Evolutionary conservation across 2,888 invertebrate genomes (phyloP), one percentile per base, ranked within the genome.

Genomic region (Drosophila stalkeri): DNA sequence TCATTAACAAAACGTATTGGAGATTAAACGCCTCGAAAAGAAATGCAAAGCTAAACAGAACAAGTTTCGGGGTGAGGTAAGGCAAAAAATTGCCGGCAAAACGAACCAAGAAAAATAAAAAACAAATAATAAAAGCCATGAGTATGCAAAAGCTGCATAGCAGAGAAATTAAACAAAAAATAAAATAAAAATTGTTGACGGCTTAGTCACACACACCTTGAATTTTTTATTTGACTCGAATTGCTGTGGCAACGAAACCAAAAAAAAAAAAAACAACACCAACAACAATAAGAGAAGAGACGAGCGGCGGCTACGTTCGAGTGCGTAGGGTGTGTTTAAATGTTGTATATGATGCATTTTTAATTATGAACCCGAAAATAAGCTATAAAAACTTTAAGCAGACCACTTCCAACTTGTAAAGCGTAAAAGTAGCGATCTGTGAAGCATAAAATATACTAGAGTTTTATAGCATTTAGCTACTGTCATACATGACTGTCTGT

Each of bases 161-260:
- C 64, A 65, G 52, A 65, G 68, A 76, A 86, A 86, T 70, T 59
- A 46, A 70, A 72, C 54, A 81, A 41, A 76, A 90, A 35, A 72
- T 51, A 81, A 41, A 76, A 90, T 20, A 69, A 69, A 87, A 76
- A 86, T 90, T 73, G 52, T 75, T 82, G 57, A 68, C 73, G 73
- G 80, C 91, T 88, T 85, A 90, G 88, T 88, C 88, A 88, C 88
- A 82, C 85, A 90, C 88, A 90, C 90, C 91, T 90, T 90, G 80
- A 87, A 84, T 69, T 56, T 64, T 67, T 59, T 56, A 72, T 66
- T 69, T 64, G 66, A 64, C 67, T 82, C 37, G 47, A 64, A 74
- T 90, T 77, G 80, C 83, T 81, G 72, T 89, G 86, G 82, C 87
- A 89, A 87, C 90, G 49, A 59, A 65, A 80, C 74, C 41, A n/a